Evolutionary conservation across 2,888 invertebrate species (phyloP).

Genomic region (Strigamia transsilvanica): DNA sequence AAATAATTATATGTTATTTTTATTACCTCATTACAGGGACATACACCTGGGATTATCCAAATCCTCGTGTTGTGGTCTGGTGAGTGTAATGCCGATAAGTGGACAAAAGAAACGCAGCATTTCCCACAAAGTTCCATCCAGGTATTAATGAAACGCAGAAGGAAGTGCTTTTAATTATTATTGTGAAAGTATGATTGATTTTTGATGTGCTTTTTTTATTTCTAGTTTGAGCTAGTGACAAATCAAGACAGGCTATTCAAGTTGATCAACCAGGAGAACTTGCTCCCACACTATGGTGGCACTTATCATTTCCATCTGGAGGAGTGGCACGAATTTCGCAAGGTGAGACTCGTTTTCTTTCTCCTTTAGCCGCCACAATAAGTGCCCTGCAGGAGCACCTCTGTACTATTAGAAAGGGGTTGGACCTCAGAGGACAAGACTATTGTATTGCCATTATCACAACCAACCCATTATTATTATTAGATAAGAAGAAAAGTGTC

Average conservation of each 20-base stretch:
- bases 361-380: slow-evolving; percentile 24
- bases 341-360: slow-evolving; percentile 66
- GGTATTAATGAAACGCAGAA: background rate
- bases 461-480: slow-evolving; percentile 33
- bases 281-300: slow-evolving; percentile 71
- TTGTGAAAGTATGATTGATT: background rate
- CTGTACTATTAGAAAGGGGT: slow-evolving; percentile 2
- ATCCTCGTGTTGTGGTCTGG: background rate
- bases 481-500: slow-evolving; percentile 17
- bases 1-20: background rate
- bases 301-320: slow-evolving; percentile 74
- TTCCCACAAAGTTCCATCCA: slow-evolving; percentile 33
- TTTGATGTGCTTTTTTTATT: slow-evolving; percentile 54
- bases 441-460: slow-evolving; percentile 36
- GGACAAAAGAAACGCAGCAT: background rate
- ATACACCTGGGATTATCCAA: slow-evolving; percentile 32
- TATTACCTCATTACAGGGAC: slow-evolving; percentile 10
- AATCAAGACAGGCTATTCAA: slow-evolving; percentile 61
- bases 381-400: slow-evolving; percentile 29
- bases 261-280: slow-evolving; percentile 64
- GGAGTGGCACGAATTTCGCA: slow-evolving; percentile 79
- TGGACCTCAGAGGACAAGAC: slow-evolving; percentile 15
- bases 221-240: slow-evolving; percentile 62
- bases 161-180: no score
- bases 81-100: background rate